These are phyloP conservation scores for Emydocephalus ijimae DNA, from an alignment of 2,113 vertebrate species.

Conservation along the genomic window DNA sequence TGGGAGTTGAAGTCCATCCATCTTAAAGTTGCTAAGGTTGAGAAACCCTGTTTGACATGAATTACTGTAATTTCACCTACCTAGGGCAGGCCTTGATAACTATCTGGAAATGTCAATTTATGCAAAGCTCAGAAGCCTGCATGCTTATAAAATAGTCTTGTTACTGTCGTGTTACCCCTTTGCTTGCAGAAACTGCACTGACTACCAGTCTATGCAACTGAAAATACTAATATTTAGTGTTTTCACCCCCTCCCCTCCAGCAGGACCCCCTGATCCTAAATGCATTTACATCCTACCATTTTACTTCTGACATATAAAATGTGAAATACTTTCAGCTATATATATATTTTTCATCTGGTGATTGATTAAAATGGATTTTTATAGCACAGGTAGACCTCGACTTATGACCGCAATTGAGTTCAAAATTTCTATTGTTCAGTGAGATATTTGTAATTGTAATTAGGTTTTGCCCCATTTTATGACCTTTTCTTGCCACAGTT, in stretches of 20 bases:
- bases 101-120: neutral
- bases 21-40: neutral
- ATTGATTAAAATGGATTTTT: neutral
- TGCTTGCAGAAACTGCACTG: neutral
- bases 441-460: too few relatives aligned
- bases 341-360: neutral
- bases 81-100: neutral
- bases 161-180: neutral
- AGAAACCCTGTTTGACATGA: neutral
- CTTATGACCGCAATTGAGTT: too few relatives aligned
- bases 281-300: neutral
- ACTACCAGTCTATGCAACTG: neutral
- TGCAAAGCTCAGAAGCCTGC: neutral
- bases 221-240: neutral
- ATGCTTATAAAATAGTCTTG: neutral
- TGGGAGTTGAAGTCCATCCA: too few relatives aligned
- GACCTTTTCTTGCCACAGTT: too few relatives aligned
- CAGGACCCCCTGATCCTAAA: neutral
- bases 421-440: too few relatives aligned
- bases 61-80: neutral
- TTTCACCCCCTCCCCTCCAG: neutral
- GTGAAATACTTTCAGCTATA: neutral
- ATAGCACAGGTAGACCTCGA: too few relatives aligned
- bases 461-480: too few relatives aligned
- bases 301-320: neutral